Evolutionary conservation across 2,797 vertebrate genomes (phyloP).

Genomic region (Rhynchonycteris naso): DNA sequence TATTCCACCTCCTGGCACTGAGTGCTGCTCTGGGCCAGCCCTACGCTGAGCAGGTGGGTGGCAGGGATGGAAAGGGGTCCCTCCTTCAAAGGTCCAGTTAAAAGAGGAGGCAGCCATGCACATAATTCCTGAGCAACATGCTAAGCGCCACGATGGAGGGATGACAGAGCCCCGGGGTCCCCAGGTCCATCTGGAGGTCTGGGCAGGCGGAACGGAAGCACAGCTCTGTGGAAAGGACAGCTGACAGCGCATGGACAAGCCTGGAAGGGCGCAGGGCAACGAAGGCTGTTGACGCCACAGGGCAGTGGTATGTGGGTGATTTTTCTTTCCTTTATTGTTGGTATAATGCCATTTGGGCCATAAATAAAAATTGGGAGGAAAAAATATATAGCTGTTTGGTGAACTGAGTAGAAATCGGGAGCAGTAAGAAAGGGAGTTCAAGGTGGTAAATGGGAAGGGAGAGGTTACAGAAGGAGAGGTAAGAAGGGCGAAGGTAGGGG

Average conservation of each 20-base stretch:
- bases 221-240: background rate
- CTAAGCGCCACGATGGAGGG: background rate
- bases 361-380: conserved; percentile 74
- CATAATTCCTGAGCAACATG: background rate
- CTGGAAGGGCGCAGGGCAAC: conserved; percentile 21
- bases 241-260: background rate
- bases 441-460: background rate
- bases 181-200: background rate
- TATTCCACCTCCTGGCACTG: fast-evolving
- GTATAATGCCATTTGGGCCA: conserved; percentile 66
- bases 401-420: conserved; percentile 43
- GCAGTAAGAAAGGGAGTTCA: background rate
- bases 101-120: background rate
- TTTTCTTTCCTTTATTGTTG: conserved; percentile 67
- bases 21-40: background rate
- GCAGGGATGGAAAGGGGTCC: background rate
- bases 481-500: background rate
- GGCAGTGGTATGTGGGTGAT: conserved; percentile 56
- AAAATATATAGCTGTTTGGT: conserved; percentile 67
- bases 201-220: background rate
- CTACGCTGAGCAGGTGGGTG: background rate
- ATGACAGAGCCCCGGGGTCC: background rate
- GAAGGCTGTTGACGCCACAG: conserved; percentile 48
- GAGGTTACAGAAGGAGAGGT: background rate
- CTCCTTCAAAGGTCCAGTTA: background rate